A percentile compares a stretch with the other conserved stretches of the same genome.
Conservation (phyloP, 2,113 vertebrate species). For the zebrafish (Danio rerio) region GRCz12tu NC_133194.1:51318501-51319000, state of each 20-base stretch:
- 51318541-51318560: too few relatives aligned
- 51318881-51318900: slow-evolving; percentile 24
- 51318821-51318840: too few relatives aligned
- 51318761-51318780: not conserved
- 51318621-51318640: slow-evolving; percentile 19
- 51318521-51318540: too few relatives aligned
- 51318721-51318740: not conserved
- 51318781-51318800: slow-evolving; percentile 8
- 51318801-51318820: not conserved
- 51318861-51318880: not conserved
- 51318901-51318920: slow-evolving; percentile 3
- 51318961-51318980: not conserved
- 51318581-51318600: not conserved
- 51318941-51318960: not conserved
- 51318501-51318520: too few relatives aligned
- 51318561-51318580: too few relatives aligned
- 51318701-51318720: slow-evolving; percentile 15
- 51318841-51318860: not conserved
- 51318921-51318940: not conserved
- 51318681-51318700: slow-evolving; percentile 25
- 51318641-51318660: slow-evolving; percentile 49
- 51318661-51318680: slow-evolving; percentile 17
- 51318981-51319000: not conserved
- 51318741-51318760: not conserved
- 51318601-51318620: not conserved